Percentiles rank a stretch among this genome's conserved stretches.
Evolutionary conservation across 1,140 invertebrate species (phyloP).

Genomic region (Gyrodactylus bullatarudis): DNA sequence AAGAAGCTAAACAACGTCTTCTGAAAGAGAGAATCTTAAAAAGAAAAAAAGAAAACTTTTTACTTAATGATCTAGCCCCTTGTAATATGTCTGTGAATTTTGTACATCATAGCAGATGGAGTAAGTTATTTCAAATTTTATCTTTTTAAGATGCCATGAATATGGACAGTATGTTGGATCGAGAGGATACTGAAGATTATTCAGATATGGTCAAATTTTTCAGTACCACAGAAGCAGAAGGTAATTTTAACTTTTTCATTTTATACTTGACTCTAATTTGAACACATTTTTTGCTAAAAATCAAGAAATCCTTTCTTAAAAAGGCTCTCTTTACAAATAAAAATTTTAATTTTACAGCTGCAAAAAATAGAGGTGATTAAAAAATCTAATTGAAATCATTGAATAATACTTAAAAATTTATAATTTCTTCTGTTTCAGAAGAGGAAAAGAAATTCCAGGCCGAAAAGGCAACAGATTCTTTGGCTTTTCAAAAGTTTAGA

Average conservation of each 20-base stretch:
- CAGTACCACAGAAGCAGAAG: background rate
- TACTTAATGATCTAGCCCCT: background rate
- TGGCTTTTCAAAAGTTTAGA: background rate
- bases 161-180: background rate
- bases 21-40: conserved; percentile 29
- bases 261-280: no score
- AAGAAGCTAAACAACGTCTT: conserved; percentile 68
- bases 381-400: background rate
- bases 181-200: background rate
- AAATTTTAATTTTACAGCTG: no score
- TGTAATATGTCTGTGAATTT: conserved; percentile 1
- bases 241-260: background rate
- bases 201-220: background rate
- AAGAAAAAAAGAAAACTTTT: conserved; percentile 6
- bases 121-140: background rate
- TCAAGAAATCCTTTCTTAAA: no score
- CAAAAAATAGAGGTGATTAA: no score
- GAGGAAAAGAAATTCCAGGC: background rate
- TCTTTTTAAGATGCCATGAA: background rate
- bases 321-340: no score
- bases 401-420: background rate
- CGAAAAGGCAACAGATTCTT: background rate
- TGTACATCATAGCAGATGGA: background rate
- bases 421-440: background rate
- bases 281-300: no score